These are phyloP conservation scores for Poecilia wingei DNA, from an alignment of 2,797 vertebrate genomes.

Conservation along the genomic window DNA sequence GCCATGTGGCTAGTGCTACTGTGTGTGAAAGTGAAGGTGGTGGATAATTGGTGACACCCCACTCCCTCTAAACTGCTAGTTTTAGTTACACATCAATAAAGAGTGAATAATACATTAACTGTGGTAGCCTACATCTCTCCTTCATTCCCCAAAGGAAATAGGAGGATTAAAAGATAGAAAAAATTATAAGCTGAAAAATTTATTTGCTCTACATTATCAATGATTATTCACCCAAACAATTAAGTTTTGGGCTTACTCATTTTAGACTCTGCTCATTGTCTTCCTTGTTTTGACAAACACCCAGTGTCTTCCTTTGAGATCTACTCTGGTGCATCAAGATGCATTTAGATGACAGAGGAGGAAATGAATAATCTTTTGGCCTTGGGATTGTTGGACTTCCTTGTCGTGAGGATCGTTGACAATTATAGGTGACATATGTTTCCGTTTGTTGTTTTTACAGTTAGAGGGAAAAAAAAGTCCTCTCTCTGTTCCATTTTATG, in stretches of 20 bases:
- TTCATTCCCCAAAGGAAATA: constrained; percentile 51
- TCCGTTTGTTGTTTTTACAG: not conserved
- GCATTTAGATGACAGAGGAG: constrained; percentile 43
- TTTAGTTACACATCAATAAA: constrained; percentile 84
- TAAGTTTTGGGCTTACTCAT: constrained; percentile 25
- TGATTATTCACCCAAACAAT: constrained; percentile 24
- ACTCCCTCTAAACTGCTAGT: constrained; percentile 64
- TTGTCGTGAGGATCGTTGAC: constrained; percentile 11
- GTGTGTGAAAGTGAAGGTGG: constrained; percentile 47
- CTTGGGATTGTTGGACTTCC: constrained; percentile 25
- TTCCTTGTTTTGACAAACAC: constrained; percentile 14
- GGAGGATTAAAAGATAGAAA: constrained; percentile 10
- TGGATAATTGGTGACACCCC: constrained; percentile 67
- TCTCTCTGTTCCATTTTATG: constrained; percentile 7
- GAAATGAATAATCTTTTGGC: constrained; percentile 25
- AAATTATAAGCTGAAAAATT: constrained; percentile 33
- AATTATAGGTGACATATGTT: constrained; percentile 7
- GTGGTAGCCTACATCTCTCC: constrained; percentile 53
- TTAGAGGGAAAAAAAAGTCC: not conserved
- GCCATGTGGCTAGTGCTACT: constrained; percentile 61
- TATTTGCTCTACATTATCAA: constrained; percentile 1
- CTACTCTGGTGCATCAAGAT: constrained; percentile 30
- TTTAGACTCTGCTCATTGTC: constrained; percentile 12
- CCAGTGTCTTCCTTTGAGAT: constrained; percentile 18
- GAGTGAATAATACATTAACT: constrained; percentile 83